phyloP scores from a whole-genome alignment of 2,888 invertebrate genomes.

The Callinectes sapidus region DNA sequence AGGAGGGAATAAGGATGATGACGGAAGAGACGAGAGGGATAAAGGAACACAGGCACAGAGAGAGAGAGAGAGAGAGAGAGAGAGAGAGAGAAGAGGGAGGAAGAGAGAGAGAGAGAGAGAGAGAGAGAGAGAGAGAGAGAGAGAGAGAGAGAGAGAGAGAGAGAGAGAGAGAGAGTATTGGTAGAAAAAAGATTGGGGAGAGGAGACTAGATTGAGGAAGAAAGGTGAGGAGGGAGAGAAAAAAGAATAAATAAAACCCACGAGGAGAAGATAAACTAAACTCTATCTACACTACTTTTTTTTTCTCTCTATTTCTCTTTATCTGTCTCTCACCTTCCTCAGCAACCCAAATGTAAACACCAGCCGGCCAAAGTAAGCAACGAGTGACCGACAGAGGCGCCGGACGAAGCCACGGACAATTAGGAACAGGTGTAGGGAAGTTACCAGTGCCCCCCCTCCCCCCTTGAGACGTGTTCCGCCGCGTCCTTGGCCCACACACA shows the following conservation, averaged over 20 bases:
- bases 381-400: background rate
- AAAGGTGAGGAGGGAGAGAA: background rate
- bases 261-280: background rate
- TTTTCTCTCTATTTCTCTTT: too few species aligned
- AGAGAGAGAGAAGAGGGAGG: too few species aligned
- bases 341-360: background rate
- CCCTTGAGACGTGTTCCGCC: background rate
- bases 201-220: background rate
- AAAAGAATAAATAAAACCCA: background rate
- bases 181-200: background rate
- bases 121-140: slow-evolving; percentile 26
- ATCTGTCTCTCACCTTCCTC: background rate
- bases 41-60: background rate
- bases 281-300: too few species aligned
- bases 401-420: background rate
- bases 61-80: background rate
- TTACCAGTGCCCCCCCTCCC: background rate
- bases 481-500: background rate
- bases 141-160: background rate
- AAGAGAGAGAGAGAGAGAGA: slow-evolving; percentile 13
- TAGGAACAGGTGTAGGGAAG: background rate
- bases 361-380: background rate
- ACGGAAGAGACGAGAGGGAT: slow-evolving; percentile 11
- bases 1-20: background rate
- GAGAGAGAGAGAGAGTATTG: slow-evolving; percentile 15